Evolutionary conservation across 2,797 vertebrate genomes (phyloP), one percentile per base, ranked within the genome.

Genomic region (Acanthis flammea): DNA sequence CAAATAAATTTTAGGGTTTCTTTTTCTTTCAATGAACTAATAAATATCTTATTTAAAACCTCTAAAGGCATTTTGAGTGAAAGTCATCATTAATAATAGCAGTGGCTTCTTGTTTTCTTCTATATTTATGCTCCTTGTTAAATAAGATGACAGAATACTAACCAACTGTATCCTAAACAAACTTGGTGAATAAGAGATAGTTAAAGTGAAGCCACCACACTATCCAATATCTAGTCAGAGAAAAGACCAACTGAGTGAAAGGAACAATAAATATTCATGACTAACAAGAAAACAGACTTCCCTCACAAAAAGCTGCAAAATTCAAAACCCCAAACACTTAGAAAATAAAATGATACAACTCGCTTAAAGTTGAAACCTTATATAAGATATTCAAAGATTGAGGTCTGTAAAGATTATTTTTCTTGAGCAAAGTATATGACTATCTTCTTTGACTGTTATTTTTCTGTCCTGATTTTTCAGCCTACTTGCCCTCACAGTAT

Each of bases 11-110:
- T 60, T 58, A 63, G 45, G 57, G 11, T 14, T 62, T 85, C n/a
- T 70, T 87, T 60, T 83, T 62, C 33, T 78, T 83, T 77, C 62
- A 68, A 68, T 11, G 15, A 88, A 65, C 3, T 5, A 77, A 71
- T 79, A 85, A 74, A 85, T 80, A 25, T 61, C 62, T 60, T 72
- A 70, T 70, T 88, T 78, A 39, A 91, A 92, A 62, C 21, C 70
- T 42, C n/a, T 86, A n/a, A 83, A 84, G 55, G n/a, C 17, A 66
- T 92, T 90, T 78, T 85, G 39, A 95, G 45, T 87, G 63, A 62
- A 47, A 94, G 17, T 47, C 14, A 53, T 70, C 33, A 54, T 70
- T 87, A 91, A 57, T 60, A 90, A 86, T 67, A 74, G 18, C 37
- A 48, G 10, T 50, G 42, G 6, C 3, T 89, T 48, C 35, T 91